Evolutionary conservation across 2,113 vertebrate genomes (phyloP).

Genomic region (Ammodramus savannarum): DNA sequence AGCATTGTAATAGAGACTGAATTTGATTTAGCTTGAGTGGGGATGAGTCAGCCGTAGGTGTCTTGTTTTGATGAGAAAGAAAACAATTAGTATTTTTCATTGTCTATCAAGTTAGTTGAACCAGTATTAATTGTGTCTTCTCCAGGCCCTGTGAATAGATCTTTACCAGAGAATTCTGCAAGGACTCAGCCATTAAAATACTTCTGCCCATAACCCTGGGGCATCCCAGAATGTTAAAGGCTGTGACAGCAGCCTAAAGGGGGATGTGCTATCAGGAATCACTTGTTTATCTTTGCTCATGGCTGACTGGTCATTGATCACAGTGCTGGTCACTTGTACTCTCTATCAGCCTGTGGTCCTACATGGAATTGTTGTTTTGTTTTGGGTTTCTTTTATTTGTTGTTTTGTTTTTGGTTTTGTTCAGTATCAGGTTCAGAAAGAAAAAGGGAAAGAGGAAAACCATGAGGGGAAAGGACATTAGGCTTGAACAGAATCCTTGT

Average conservation of each 20-base stretch:
- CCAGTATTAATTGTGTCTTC: background rate
- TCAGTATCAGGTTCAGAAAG: background rate
- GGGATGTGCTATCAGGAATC: background rate
- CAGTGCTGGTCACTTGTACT: background rate
- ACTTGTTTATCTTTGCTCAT: background rate
- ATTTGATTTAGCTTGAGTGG: background rate
- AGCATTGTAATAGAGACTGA: background rate
- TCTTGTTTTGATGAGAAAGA: background rate
- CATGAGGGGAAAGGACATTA: background rate
- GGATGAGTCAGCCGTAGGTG: background rate
- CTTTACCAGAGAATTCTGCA: background rate
- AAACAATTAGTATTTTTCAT: background rate
- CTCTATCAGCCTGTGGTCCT: background rate
- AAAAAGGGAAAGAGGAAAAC: background rate
- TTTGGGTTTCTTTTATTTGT: background rate
- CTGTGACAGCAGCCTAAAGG: slow-evolving; percentile 26
- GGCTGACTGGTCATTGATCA: background rate
- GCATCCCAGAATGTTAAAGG: background rate
- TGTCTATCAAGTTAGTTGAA: background rate
- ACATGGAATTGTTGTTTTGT: background rate
- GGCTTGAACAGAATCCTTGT: background rate
- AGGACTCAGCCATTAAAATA: background rate
- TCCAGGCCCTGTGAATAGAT: background rate
- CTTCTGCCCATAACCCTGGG: background rate
- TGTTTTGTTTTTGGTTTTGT: background rate